These are phyloP conservation scores for Falco naumanni DNA, from an alignment of 2,797 vertebrate genomes.

Conservation along the genomic window DNA sequence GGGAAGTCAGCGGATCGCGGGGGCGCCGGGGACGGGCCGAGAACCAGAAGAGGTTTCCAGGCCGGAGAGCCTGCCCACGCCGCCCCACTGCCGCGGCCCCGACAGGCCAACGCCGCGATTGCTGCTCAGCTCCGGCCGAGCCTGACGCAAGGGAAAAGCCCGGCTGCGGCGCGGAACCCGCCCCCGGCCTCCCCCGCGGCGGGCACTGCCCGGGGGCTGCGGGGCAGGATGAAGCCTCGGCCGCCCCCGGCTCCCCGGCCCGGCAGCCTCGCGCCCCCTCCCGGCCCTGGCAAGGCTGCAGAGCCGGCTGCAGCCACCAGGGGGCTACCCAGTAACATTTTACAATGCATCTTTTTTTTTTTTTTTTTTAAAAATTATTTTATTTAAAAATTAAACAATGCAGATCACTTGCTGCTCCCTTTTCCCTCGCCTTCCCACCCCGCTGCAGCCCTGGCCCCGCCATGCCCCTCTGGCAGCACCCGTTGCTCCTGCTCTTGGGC, in stretches of 20 bases:
- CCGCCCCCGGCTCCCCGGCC: fast-evolving
- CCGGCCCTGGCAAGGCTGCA: not conserved
- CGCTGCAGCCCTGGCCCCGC: not conserved
- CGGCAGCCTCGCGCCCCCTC: fast-evolving
- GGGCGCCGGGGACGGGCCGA: too few relatives aligned
- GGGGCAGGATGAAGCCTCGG: too few relatives aligned
- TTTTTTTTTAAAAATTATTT: not conserved
- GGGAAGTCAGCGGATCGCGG: not conserved
- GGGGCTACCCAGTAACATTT: fast-evolving
- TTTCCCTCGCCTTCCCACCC: not conserved
- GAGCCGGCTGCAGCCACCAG: fast-evolving
- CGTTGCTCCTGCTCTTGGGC: not conserved
- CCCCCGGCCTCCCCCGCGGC: fast-evolving
- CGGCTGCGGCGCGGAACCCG: not conserved
- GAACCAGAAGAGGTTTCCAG: not conserved
- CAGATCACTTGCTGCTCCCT: not conserved
- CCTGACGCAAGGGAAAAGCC: not conserved
- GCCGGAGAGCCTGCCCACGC: not conserved
- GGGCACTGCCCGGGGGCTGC: not conserved
- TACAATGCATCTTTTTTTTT: not conserved
- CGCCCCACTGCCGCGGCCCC: not conserved
- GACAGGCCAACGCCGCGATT: too few relatives aligned
- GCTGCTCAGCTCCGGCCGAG: not conserved
- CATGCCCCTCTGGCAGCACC: fast-evolving
- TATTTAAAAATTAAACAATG: not conserved